Evolutionary conservation across 2,113 vertebrate genomes (phyloP), one percentile per base, ranked within the genome.

Genomic region (Zeus faber): DNA sequence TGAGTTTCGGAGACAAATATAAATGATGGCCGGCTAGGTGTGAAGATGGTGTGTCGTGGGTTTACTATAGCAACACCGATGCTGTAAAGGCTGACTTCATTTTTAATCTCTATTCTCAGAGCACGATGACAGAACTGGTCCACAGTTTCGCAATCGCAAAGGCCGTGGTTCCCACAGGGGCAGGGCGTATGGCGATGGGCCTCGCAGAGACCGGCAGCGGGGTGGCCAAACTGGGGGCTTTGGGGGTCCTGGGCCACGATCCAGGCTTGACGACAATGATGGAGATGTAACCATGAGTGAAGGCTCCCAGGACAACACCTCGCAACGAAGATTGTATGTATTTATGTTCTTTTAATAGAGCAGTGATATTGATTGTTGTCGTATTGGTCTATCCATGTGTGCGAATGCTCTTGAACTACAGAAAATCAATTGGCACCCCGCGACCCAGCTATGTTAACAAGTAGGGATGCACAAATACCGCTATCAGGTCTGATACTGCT

Each of bases 211-310:
- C 23, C 87, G 91, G 43, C 87, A 83, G 1, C 62, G 78, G 21
- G 78, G 87, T 3, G 67, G 56, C 17, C 74, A 78, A 0, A 16
- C 65, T 0, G 75, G 79, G 33, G 55, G 56, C n/a, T 56, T 82
- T 23, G 80, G 68, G 11, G 74, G 67, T 62, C 69, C 76, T 41
- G 71, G 82, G 24, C 65, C 81, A 2, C 60, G 85, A 11, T 50
- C 66, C 3, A 85, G 89, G 35, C 65, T 89, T 20, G 90, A 91
- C 1, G 88, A 93, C 3, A 66, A 71, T 0, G 89, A 89, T 39
- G 88, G 88, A 45, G 91, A 94, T 46, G 88, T 93, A 4, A 79
- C 83, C 1, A 92, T 95, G 92, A 91, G 81, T 24, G 90, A 91
- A 2, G 61, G 48, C 49, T 67, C 81, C 8, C 92, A 92, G 39